Conservation (phyloP, 2,888 invertebrate genomes). For the Strigamia maritima region DNA sequence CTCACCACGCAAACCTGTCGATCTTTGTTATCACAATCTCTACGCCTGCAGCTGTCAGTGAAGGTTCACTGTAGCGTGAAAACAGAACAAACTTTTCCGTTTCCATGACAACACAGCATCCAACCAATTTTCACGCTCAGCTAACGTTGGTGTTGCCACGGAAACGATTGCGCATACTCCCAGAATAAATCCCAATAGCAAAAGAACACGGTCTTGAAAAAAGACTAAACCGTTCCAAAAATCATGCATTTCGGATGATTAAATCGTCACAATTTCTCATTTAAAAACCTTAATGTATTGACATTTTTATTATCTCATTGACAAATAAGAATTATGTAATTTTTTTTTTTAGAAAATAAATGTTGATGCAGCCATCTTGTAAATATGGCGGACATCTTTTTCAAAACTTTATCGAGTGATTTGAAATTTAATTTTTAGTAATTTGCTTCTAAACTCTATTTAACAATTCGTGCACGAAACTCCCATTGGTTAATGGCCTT, state of each 20-base stretch:
- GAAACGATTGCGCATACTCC: neutral
- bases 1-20: neutral
- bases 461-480: too few relatives aligned
- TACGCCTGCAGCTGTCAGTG: conserved; percentile 27
- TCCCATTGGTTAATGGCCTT: too few relatives aligned
- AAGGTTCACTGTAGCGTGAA: conserved; percentile 2
- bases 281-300: neutral
- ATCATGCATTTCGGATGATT: neutral
- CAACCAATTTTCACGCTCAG: conserved; percentile 29
- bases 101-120: conserved; percentile 27
- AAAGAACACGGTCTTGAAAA: neutral
- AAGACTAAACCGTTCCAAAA: neutral
- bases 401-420: too few relatives aligned
- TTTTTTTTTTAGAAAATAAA: too few relatives aligned
- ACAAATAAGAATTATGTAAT: too few relatives aligned
- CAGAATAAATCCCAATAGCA: conserved; percentile 13
- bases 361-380: too few relatives aligned
- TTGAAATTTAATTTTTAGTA: too few relatives aligned
- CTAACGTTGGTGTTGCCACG: conserved; percentile 17
- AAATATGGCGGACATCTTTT: too few relatives aligned
- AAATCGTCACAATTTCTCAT: neutral
- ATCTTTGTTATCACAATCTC: conserved; percentile 27
- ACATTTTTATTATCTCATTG: too few relatives aligned
- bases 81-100: conserved; percentile 29
- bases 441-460: too few relatives aligned